Evolutionary conservation across 2,888 invertebrate species (phyloP).

Genomic region (Dyspetes luteomarginatus): DNA sequence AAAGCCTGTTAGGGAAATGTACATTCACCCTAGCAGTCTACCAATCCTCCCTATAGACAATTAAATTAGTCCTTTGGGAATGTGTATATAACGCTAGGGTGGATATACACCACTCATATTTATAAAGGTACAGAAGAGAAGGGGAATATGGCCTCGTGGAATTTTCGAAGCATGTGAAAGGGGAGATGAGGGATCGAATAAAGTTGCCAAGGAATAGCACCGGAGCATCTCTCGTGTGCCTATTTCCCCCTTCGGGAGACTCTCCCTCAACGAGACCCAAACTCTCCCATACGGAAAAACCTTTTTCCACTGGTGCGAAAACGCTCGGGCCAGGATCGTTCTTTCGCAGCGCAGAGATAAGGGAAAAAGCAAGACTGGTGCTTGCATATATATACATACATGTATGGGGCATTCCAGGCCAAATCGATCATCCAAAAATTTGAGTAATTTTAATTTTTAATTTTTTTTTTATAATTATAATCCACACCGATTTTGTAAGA

Average conservation of each 20-base stretch:
- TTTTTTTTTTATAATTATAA: too few species aligned
- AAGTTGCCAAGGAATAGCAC: conserved; percentile 52
- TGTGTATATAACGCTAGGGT: conserved; percentile 6
- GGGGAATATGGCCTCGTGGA: not conserved
- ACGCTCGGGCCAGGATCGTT: conserved; percentile 18
- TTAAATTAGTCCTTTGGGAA: conserved; percentile 61
- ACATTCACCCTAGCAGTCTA: not conserved
- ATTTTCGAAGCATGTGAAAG: conserved; percentile 61
- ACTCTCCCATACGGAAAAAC: conserved; percentile 1
- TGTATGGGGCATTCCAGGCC: too few species aligned
- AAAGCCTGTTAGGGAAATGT: not conserved
- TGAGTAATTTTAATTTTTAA: too few species aligned
- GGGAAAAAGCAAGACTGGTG: conserved; percentile 20
- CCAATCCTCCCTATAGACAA: conserved; percentile 44
- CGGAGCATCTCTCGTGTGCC: conserved; percentile 4
- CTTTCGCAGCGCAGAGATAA: conserved; percentile 40
- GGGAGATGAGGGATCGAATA: conserved; percentile 63
- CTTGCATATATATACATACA: not conserved
- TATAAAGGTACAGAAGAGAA: conserved; percentile 49
- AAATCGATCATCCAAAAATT: too few species aligned
- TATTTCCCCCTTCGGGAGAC: conserved; percentile 5
- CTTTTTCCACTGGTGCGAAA: conserved; percentile 33
- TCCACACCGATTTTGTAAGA: too few species aligned
- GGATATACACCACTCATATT: conserved; percentile 51
- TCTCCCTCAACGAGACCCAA: conserved; percentile 6